Evolutionary conservation across 2,113 vertebrate species (phyloP).

Genomic region (Murina feae): DNA sequence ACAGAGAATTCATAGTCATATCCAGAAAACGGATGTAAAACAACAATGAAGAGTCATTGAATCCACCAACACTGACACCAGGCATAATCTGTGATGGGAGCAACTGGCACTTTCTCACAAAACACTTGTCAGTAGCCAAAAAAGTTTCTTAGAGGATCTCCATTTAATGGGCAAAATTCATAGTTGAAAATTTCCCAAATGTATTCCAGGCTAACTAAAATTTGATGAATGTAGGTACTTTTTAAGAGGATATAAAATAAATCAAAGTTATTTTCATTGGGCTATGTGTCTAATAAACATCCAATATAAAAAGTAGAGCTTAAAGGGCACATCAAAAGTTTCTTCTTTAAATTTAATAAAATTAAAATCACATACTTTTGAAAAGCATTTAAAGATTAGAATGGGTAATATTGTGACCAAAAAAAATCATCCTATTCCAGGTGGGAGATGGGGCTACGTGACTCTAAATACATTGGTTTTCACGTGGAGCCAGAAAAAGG

Average conservation of each 20-base stretch:
- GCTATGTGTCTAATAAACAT: neutral
- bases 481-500: neutral
- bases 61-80: neutral
- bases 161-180: neutral
- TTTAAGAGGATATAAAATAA: neutral
- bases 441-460: too few relatives aligned
- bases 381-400: constrained; percentile 11
- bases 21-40: neutral
- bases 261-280: neutral
- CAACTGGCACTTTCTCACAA: neutral
- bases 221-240: neutral
- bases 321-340: neutral
- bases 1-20: neutral
- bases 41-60: neutral
- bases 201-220: neutral
- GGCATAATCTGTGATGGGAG: neutral
- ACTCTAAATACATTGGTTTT: neutral
- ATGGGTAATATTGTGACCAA: neutral
- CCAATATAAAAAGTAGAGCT: neutral
- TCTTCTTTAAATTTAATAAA: neutral
- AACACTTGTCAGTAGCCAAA: neutral
- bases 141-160: neutral
- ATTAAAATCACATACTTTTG: neutral
- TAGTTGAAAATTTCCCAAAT: neutral
- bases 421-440: neutral